Percentiles rank a stretch among this genome's conserved stretches.
Conservation (phyloP, 1,140 invertebrate species). For the Drosophila persimilis region DNA sequence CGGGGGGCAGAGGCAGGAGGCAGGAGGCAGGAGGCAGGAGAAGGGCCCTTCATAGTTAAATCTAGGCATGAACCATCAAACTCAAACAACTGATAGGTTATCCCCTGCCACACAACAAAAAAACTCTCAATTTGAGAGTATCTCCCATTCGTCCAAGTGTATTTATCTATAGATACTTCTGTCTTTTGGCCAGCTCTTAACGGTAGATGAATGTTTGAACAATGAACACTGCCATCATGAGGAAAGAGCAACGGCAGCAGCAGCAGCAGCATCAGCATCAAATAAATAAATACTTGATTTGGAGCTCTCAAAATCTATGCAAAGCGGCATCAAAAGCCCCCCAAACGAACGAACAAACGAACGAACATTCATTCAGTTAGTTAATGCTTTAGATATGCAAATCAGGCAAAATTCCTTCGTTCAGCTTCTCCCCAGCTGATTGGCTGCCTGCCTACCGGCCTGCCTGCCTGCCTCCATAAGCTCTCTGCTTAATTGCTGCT, state of each 20-base stretch:
- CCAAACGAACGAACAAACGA: background rate
- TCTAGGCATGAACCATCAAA: too few relatives aligned
- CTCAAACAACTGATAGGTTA: too few relatives aligned
- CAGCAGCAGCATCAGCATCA: conserved; percentile 38
- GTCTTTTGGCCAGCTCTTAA: conserved; percentile 33
- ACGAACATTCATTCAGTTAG: conserved; percentile 59
- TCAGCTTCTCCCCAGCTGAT: conserved; percentile 8
- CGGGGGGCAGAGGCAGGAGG: too few relatives aligned
- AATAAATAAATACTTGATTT: conserved; percentile 61
- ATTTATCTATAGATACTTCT: conserved; percentile 10
- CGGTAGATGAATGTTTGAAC: conserved; percentile 68
- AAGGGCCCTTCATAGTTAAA: too few relatives aligned
- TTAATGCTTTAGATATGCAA: conserved; percentile 78
- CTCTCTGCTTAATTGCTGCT: conserved; percentile 64
- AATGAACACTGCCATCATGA: conserved; percentile 51
- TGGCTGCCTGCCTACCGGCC: conserved; percentile 16
- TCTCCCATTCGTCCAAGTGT: background rate
- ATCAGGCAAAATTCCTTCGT: conserved; percentile 52
- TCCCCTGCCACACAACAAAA: too few relatives aligned
- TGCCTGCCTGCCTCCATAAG: conserved; percentile 10
- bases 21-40: too few relatives aligned
- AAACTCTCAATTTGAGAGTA: conserved; percentile 8
- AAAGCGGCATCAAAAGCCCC: conserved; percentile 58
- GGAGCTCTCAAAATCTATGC: conserved; percentile 72
- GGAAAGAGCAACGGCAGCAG: conserved; percentile 17